A percentile compares a stretch with the other conserved stretches of the same genome.
Evolutionary conservation across 2,113 vertebrate genomes (phyloP).

Genomic region (Podarcis cretensis): DNA sequence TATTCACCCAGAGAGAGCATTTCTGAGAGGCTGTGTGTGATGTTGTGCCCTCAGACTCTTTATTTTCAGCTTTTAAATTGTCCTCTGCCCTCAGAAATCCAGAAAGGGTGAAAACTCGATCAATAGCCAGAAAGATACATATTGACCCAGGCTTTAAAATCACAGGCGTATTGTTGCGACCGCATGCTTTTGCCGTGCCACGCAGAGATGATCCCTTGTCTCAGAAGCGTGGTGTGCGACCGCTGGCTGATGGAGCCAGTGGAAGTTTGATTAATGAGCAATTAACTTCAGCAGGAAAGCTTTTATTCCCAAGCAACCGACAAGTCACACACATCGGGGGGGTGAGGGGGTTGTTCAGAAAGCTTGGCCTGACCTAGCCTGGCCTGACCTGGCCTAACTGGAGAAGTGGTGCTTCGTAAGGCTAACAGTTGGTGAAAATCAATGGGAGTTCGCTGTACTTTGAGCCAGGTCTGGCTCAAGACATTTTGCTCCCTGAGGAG

Average conservation of each 20-base stretch:
- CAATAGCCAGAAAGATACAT: background rate
- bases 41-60: background rate
- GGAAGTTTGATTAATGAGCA: slow-evolving; percentile 23
- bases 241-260: background rate
- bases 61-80: slow-evolving; percentile 8
- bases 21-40: background rate
- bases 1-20: background rate
- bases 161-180: background rate
- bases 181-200: background rate
- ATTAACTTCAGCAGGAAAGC: slow-evolving; percentile 17
- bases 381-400: background rate
- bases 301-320: background rate
- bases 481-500: background rate
- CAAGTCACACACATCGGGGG: background rate
- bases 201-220: background rate
- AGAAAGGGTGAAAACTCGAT: background rate
- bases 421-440: too few relatives aligned
- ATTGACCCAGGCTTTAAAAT: background rate
- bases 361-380: background rate
- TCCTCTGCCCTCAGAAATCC: background rate
- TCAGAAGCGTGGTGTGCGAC: background rate
- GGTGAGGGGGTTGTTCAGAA: background rate
- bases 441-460: background rate
- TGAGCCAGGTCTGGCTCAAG: too few relatives aligned
- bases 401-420: background rate